Evolutionary conservation across 2,888 invertebrate genomes (phyloP), one percentile per base, ranked within the genome.

Genomic region (Nemotelus nigrinus): DNA sequence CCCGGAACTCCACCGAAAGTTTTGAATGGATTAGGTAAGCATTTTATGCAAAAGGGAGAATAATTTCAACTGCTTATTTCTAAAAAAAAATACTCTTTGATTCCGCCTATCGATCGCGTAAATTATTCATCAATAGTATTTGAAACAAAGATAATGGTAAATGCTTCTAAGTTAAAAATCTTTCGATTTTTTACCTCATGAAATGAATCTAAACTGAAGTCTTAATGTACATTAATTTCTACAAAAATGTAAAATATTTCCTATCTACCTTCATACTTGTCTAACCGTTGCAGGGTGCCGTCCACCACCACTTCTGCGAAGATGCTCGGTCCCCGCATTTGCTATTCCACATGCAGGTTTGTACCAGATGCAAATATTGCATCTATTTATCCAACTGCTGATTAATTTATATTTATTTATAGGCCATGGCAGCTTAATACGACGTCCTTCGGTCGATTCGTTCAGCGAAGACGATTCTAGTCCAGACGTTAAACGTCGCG

Each of bases 401-500:
- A 53, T 39, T 45, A 41, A 47, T 55, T n/a, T 63, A 63, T 2
- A 44, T 4, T 71, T 45, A 58, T 5, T 64, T 78, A 5, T 60
- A 78, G 79, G 67, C 8, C 71, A 53, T 57, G 63, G 63, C 44
- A 65, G 58, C 45, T 63, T 44, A 44, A 47, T 78, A 45, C 68
- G 79, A 67, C 78, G 79, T 25, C 78, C 78, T 50, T 79, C 79
- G 43, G 68, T 78, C 5, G 79, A 79, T 77, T 77, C 78, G 75
- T 74, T 75, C 75, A 80, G 79, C 78, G 81, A 81, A 68, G 80
- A 80, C 67, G 82, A 82, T 79, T 79, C 80, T 47, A 80, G 81
- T 74, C 80, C 81, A 3, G 86, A 86, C 79, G 65, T 80, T 0
- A 86, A 86, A 81, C 83, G 86, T 8, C 83, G 86, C 50, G 86